Evolutionary conservation across 2,797 vertebrate genomes (phyloP), one percentile per base, ranked within the genome.

Genomic region (Arrhamphus sclerolepis): DNA sequence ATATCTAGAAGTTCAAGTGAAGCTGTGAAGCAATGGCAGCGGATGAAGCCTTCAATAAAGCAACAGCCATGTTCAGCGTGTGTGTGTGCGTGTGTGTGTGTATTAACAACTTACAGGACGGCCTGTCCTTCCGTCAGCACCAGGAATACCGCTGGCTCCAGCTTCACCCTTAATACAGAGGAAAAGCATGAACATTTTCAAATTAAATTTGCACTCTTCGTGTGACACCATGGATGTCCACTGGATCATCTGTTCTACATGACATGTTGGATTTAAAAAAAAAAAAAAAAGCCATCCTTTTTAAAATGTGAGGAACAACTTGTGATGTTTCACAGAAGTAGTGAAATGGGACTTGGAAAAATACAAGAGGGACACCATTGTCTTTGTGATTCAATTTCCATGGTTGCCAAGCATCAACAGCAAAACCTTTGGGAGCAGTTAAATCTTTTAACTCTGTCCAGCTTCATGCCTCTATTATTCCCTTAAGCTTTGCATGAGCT

Each of bases 41-140:
- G 44, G n/a, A 46, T 34, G 3, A 42, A 51, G 7, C 8, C 29
- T 52, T 3, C n/a, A 31, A 9, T 6, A 54, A 52, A 71, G 61
- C 21, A 50, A 0, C n/a, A 62, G 58, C 28, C 14, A 48, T 58
- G 29, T 13, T 16, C 50, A 34, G 17, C 54, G 56, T 29, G 31
- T 34, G 31, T 34, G 31, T 34, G 31, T 34, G 17, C 54, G 56
- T 26, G 5, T 62, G 40, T 61, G 26, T 75, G 40, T 66, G 42
- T 72, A 17, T 11, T 53, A 46, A 44, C 21, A 13, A 95, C 95
- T 96, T 83, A 99, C 97, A 7, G 95, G 94, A 66, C 94, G 93
- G 76, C 97, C 97, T 40, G 82, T 66, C 31, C 85, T 90, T 87
- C 97, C 97, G 72, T 98, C 97, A 60, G 72, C 72, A 41, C 97